Base-by-base conservation (phyloP, 2,113 vertebrate genomes). In the Leptosomus discolor region DNA sequence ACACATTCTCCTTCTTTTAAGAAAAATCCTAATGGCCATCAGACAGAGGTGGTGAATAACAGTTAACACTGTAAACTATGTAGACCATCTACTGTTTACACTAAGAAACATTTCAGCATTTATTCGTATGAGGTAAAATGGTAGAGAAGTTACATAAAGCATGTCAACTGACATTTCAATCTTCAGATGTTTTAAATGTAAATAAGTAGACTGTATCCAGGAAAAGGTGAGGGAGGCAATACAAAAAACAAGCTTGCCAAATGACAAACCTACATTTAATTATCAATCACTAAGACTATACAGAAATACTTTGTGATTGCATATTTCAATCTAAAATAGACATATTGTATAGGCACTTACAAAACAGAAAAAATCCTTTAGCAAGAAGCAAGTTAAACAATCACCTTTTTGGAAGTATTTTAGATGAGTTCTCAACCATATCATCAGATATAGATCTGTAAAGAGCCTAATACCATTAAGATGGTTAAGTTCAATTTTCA, bases 101-200 rank as follows among this genome's bases (percentile, higher is more conserved):
- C 5, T 46, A 48, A 56, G 17, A 81, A 82, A 46, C 19, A 39
- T 34, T 48, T 51, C 26, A 39, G 30, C 34, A 63, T 67, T 48
- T 32, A 39, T 30, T 57, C 53, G 9, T 17, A 24, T 23, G 23
- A 34, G 11, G 4, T 36, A 30, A 77, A 8, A n/a, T 15, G 23
- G 6, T 6, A 65, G 36, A 56, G 8, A 70, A 46, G 3, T 54
- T 60, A 37, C 16, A 39, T 11, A 11, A 2, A 77, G 29, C 22
- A 41, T 0, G 0, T 18, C 22, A 88, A 22, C 0, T 21, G 13
- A 37, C 64, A 30, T n/a, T 5, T 56, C 15, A 15, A 9, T 56
- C 24, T 43, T 64, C 12, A 60, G 10, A 12, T 2, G 5, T 43
- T 91, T 71, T 26, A 46, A 60, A 32, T 64, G 30, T 46, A 37